Base-by-base conservation (phyloP, 2,888 invertebrate species). In the Athalia cordata region DNA sequence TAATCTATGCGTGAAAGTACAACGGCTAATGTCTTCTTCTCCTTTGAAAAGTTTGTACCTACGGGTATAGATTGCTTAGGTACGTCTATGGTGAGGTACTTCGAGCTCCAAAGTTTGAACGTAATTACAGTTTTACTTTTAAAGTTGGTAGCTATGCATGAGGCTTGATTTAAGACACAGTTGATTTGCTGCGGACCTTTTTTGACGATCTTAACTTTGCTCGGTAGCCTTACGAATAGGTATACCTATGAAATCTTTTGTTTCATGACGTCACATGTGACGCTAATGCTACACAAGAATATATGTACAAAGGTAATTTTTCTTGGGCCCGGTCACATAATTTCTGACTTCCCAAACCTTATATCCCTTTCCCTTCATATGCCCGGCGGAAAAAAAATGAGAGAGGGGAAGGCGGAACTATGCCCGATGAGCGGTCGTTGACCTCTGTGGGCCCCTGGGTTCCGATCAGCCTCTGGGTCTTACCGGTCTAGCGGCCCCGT, bases 381-480 rank as follows among this genome's bases (percentile, higher is more conserved):
- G 29, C 29, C 29, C 29, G 29, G 45, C 8, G 47, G 57, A 13
- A 4, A 47, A 11, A 57, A 59, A 5, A n/a, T n/a, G n/a, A 5
- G 11, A 50, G 13, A n/a, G 49, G 50, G 59, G 72, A 47, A 47
- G 59, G 15, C 72, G 72, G 72, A 72, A 72, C 72, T 72, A 72
- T 72, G 72, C 72, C 72, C 72, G 72, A 72, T 72, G 72, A 72
- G 52, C 47, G 72, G 57, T 72, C 72, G 52, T 59, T 47, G 72
- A 72, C 72, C 72, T 66, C 66, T 8, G n/a, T 49, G n/a, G 45
- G 72, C 57, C 72, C 70, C 45, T 47, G 72, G 72, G 72, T 59
- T 72, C 59, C 57, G 72, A 45, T 59, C 57, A 47, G 47, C 72
- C 47, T 43, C 45, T 72, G 72, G 72, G 72, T 59, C 72, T 45